These are phyloP conservation scores for Noctua comes DNA, from an alignment of 2,888 invertebrate species.

Conservation along the genomic window DNA sequence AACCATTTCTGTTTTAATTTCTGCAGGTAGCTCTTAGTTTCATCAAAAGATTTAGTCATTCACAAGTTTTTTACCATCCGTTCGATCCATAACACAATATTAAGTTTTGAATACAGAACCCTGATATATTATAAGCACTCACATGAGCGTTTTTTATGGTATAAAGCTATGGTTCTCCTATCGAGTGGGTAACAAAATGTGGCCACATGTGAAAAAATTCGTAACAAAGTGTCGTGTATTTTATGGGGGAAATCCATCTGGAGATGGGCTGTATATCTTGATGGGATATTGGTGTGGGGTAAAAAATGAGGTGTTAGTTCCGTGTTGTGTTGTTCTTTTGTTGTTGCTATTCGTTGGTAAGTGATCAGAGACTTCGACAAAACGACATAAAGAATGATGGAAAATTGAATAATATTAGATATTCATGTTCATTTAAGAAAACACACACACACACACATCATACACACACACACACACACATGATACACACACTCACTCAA, in stretches of 20 bases:
- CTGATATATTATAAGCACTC: background rate
- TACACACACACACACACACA: too few species aligned
- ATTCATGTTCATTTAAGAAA: too few species aligned
- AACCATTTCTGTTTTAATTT: background rate
- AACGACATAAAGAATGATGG: background rate
- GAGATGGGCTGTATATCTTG: conserved; percentile 58
- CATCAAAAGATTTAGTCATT: background rate
- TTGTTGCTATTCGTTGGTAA: background rate
- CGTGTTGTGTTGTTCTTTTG: background rate
- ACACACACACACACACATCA: too few species aligned
- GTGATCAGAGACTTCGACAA: background rate
- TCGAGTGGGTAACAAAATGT: conserved; percentile 48
- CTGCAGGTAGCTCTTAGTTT: background rate
- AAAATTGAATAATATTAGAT: too few species aligned
- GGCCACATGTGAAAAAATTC: conserved; percentile 66
- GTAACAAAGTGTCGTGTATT: conserved; percentile 52
- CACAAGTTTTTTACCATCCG: background rate
- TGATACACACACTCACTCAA: too few species aligned
- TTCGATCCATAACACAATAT: background rate
- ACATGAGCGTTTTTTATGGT: conserved; percentile 51
- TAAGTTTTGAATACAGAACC: conserved; percentile 9
- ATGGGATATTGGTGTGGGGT: conserved; percentile 39
- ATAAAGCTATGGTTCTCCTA: conserved; percentile 33
- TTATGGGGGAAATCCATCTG: conserved; percentile 57
- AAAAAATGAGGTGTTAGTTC: conserved; percentile 46